Conservation (phyloP, 64 coral and sea anemone species). For the Cladopsammia gracilis region DNA sequence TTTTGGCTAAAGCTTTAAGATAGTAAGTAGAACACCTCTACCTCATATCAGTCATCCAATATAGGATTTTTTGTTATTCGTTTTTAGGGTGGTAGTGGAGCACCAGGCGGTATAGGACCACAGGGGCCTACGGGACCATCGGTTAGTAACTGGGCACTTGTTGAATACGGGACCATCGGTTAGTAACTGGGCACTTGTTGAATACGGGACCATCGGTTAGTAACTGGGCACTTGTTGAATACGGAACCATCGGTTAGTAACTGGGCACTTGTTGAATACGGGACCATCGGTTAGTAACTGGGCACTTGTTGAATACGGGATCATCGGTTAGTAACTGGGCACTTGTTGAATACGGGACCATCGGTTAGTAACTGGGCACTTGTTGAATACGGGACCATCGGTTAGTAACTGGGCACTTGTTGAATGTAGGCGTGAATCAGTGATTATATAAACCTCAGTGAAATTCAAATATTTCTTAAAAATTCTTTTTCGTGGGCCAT, state of each 20-base stretch:
- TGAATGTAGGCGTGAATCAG: too few species aligned
- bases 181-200: background rate
- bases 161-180: too few species aligned
- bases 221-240: background rate
- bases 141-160: background rate
- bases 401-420: background rate
- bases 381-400: background rate
- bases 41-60: too few species aligned
- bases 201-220: slow-evolving; percentile 13
- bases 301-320: background rate
- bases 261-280: too few species aligned
- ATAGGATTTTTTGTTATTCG: background rate
- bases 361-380: slow-evolving; percentile 6
- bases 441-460: too few species aligned
- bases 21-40: too few species aligned
- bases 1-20: too few species aligned
- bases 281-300: slow-evolving; percentile 27
- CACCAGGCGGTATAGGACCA: slow-evolving; percentile 18
- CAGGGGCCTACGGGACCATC: background rate
- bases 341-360: background rate
- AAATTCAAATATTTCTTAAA: too few species aligned
- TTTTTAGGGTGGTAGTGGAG: slow-evolving; percentile 10
- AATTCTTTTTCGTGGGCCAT: too few species aligned
- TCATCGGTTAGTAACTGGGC: background rate
- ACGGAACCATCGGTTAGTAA: slow-evolving; percentile 16